phyloP scores from a whole-genome alignment of 2,113 vertebrate species.

The Pitta sordida region DNA sequence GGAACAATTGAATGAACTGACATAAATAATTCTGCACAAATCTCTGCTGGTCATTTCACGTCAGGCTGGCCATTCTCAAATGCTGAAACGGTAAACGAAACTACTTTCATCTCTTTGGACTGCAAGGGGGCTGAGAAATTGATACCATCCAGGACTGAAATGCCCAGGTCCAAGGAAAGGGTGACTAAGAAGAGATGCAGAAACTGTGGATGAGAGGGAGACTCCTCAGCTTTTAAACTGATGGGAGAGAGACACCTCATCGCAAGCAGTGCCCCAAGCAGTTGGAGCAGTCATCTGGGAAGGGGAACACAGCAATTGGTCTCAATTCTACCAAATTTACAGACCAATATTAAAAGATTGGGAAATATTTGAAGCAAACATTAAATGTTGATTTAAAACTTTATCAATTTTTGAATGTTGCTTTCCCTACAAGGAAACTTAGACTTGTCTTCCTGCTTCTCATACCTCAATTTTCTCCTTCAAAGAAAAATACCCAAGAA shows the following conservation, averaged over 20 bases:
- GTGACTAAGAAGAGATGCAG: background rate
- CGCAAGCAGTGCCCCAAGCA: background rate
- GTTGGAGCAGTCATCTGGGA: background rate
- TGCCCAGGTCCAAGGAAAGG: fast-evolving
- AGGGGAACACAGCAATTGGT: background rate
- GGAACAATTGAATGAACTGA: background rate
- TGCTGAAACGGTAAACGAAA: background rate
- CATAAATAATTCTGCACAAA: background rate
- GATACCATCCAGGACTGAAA: background rate
- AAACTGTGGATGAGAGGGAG: background rate
- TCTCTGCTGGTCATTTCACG: background rate
- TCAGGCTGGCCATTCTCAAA: background rate
- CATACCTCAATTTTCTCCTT: background rate
- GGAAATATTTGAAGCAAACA: background rate
- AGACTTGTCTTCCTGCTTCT: background rate
- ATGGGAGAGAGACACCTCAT: background rate
- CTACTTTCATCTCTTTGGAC: background rate
- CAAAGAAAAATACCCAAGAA: too few species aligned
- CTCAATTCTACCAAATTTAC: background rate
- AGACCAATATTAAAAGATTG: background rate
- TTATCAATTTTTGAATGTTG: fast-evolving
- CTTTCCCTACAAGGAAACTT: background rate
- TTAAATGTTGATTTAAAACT: background rate
- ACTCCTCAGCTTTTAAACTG: background rate
- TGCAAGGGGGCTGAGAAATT: background rate